Evolutionary conservation across 2,888 invertebrate genomes (phyloP).

Genomic region (Actias luna): DNA sequence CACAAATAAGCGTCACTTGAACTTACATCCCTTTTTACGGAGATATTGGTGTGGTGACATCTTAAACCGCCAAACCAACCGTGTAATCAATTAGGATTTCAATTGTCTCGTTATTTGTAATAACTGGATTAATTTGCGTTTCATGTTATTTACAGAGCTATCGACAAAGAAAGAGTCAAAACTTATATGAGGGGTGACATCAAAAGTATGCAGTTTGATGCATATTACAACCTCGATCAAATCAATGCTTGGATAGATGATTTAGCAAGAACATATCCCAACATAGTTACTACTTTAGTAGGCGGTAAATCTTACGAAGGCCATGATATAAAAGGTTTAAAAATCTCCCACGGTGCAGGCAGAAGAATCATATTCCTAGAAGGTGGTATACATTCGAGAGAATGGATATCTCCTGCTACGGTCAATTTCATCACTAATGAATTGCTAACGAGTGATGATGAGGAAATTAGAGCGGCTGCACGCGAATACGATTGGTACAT

Average conservation of each 20-base stretch:
- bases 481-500: slow-evolving; percentile 88
- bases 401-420: slow-evolving; percentile 87
- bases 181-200: slow-evolving; percentile 35
- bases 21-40: no score
- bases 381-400: slow-evolving; percentile 86
- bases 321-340: slow-evolving; percentile 68
- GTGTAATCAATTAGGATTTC: no score
- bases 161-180: slow-evolving; percentile 64
- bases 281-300: slow-evolving; percentile 60
- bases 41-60: no score
- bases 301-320: slow-evolving; percentile 71
- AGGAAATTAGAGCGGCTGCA: slow-evolving; percentile 77
- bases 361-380: slow-evolving; percentile 58
- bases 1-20: no score
- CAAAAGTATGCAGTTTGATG: slow-evolving; percentile 66
- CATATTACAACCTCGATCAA: slow-evolving; percentile 81
- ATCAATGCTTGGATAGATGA: slow-evolving; percentile 83
- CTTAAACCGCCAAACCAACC: no score
- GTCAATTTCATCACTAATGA: slow-evolving; percentile 86
- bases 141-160: slow-evolving; percentile 49
- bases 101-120: neutral
- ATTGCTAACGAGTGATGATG: slow-evolving; percentile 82
- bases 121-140: neutral
- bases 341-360: slow-evolving; percentile 49
- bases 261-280: slow-evolving; percentile 66